These are phyloP conservation scores for Rhagologus leucostigma DNA, from an alignment of 2,113 vertebrate species.

Conservation along the genomic window DNA sequence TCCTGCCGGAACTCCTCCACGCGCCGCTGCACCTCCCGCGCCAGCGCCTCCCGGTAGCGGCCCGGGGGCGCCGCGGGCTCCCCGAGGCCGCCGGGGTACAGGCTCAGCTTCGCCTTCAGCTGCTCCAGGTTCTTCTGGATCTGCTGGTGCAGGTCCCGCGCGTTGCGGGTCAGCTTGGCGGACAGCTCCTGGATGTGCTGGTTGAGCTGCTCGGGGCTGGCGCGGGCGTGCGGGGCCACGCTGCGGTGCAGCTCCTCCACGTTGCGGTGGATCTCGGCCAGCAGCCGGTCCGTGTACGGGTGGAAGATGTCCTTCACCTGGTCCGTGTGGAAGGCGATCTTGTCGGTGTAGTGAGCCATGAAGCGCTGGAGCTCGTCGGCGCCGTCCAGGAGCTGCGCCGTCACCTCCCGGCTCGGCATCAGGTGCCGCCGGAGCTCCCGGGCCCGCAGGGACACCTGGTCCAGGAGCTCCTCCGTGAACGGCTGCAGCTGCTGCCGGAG, in stretches of 20 bases:
- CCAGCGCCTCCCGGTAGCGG: not conserved
- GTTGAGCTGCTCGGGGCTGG: constrained; percentile 60
- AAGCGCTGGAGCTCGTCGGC: constrained; percentile 64
- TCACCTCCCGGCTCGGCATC: constrained; percentile 38
- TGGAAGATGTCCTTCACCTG: constrained; percentile 63
- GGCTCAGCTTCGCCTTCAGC: constrained; percentile 61
- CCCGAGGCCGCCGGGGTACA: not conserved
- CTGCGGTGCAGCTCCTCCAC: constrained; percentile 72
- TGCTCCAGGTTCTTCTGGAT: constrained; percentile 79
- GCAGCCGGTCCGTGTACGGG: constrained; percentile 48
- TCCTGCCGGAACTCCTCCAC: constrained; percentile 80
- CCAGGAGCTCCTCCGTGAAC: constrained; percentile 70
- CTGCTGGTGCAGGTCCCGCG: constrained; percentile 72
- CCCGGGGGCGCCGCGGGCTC: not conserved
- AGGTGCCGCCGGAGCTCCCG: constrained; percentile 78
- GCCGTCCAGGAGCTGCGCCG: constrained; percentile 22
- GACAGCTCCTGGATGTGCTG: constrained; percentile 76
- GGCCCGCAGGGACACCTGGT: constrained; percentile 71
- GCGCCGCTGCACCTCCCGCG: constrained; percentile 57
- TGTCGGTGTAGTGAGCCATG: constrained; percentile 56
- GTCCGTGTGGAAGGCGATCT: constrained; percentile 57
- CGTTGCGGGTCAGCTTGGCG: constrained; percentile 65
- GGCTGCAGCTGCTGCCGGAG: constrained; percentile 66
- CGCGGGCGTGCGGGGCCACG: constrained; percentile 42
- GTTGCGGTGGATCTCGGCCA: constrained; percentile 63